phyloP scores from a whole-genome alignment of 2,888 invertebrate genomes.

The Meteorus cinctellus region DNA sequence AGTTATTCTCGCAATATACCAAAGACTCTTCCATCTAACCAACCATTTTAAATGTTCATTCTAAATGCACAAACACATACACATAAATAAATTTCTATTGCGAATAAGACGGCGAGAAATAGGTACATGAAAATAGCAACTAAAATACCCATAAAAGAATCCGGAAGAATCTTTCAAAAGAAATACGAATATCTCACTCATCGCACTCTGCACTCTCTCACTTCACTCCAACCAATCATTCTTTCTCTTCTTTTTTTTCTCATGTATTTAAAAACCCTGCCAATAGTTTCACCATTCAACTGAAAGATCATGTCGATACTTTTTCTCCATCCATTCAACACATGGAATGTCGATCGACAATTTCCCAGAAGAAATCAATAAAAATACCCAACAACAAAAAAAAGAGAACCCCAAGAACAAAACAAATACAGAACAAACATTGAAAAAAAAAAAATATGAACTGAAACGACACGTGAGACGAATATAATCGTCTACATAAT shows the following conservation, averaged over 20 bases:
- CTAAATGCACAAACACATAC: too few relatives aligned
- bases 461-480: conserved; percentile 26
- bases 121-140: conserved; percentile 47
- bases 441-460: not conserved
- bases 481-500: conserved; percentile 1
- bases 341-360: conserved; percentile 26
- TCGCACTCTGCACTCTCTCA: not conserved
- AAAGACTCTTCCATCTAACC: not conserved
- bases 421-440: conserved; percentile 3
- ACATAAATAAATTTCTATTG: too few relatives aligned
- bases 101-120: too few relatives aligned
- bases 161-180: conserved; percentile 26
- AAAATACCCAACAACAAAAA: not conserved
- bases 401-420: not conserved
- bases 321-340: not conserved
- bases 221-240: too few relatives aligned
- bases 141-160: conserved; percentile 11
- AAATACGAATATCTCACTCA: not conserved
- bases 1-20: not conserved
- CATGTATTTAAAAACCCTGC: not conserved
- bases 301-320: conserved; percentile 25
- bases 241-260: too few relatives aligned
- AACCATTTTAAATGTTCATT: not conserved
- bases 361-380: conserved; percentile 18
- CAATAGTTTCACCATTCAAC: not conserved